These are phyloP conservation scores for Cottus gobio DNA, from an alignment of 2,113 vertebrate genomes.

Conservation along the genomic window DNA sequence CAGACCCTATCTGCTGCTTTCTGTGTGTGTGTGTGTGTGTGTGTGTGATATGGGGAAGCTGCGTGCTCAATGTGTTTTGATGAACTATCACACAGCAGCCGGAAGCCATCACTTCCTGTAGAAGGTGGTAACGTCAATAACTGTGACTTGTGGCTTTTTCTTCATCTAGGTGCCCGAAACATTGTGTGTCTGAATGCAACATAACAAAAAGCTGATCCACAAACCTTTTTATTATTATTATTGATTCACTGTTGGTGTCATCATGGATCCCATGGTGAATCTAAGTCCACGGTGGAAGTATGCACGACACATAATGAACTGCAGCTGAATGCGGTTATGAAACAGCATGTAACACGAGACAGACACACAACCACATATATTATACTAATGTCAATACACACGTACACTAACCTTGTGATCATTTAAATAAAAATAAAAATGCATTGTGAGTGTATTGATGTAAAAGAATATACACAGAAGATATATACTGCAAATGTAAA, in stretches of 20 bases:
- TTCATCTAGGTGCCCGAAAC: conserved; percentile 8
- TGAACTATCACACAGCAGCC: conserved; percentile 58
- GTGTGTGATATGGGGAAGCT: conserved; percentile 51
- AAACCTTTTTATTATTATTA: not conserved
- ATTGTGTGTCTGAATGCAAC: conserved; percentile 21
- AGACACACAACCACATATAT: not conserved
- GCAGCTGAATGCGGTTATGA: not conserved
- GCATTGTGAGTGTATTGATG: not conserved
- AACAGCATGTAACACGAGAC: conserved; percentile 25
- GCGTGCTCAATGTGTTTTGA: conserved; percentile 23
- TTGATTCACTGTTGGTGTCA: not conserved
- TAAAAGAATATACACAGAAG: not conserved
- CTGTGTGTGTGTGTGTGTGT: not conserved
- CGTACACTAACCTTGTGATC: not conserved
- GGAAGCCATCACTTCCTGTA: conserved; percentile 85
- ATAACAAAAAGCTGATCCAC: not conserved
- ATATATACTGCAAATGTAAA: not conserved
- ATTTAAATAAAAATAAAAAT: not conserved
- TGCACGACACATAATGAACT: not conserved
- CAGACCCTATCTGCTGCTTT: conserved; percentile 30
- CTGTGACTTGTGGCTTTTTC: conserved; percentile 66
- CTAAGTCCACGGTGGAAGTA: not conserved
- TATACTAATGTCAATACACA: not conserved
- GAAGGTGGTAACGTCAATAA: conserved; percentile 63
- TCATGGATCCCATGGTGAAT: not conserved